Conservation (phyloP, 2,888 invertebrate species). For the Sinohyriopsis cumingii region DNA sequence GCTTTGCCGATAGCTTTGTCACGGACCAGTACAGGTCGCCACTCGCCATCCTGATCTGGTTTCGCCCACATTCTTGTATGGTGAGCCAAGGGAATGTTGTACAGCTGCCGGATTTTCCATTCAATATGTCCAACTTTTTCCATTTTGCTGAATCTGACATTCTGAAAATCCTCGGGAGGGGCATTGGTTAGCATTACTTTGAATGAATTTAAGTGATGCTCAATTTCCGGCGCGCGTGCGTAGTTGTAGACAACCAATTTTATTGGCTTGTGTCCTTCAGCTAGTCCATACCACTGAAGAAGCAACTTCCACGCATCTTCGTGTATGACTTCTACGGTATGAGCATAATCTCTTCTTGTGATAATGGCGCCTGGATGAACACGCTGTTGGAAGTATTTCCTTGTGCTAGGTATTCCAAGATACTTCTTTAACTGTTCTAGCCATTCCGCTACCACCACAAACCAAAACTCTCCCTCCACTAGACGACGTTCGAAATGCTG, state of each 20-base stretch:
- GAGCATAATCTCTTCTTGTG: slow-evolving; percentile 60
- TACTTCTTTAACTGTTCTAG: slow-evolving; percentile 63
- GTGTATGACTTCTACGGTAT: slow-evolving; percentile 63
- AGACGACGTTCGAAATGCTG: slow-evolving; percentile 56
- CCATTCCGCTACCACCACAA: slow-evolving; percentile 65
- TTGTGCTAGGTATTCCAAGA: slow-evolving; percentile 53
- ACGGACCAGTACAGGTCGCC: slow-evolving; percentile 56
- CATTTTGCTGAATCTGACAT: slow-evolving; percentile 65
- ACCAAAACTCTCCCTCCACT: slow-evolving; percentile 67
- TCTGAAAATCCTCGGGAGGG: slow-evolving; percentile 60
- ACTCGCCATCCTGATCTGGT: slow-evolving; percentile 60
- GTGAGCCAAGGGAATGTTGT: slow-evolving; percentile 43
- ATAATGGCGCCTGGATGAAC: slow-evolving; percentile 62
- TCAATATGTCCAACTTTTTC: slow-evolving; percentile 67
- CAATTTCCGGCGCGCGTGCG: slow-evolving; percentile 62
- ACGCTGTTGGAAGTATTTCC: slow-evolving; percentile 62
- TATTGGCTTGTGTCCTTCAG: slow-evolving; percentile 63
- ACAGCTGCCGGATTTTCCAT: slow-evolving; percentile 59
- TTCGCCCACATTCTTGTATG: slow-evolving; percentile 62
- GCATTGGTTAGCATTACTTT: slow-evolving; percentile 59
- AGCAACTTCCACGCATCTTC: slow-evolving; percentile 65
- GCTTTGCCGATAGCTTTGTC: slow-evolving; percentile 61
- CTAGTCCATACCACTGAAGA: slow-evolving; percentile 63
- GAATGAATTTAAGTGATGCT: slow-evolving; percentile 64
- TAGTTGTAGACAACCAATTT: slow-evolving; percentile 65